These are phyloP conservation scores for Cettia cetti DNA, from an alignment of 2,113 vertebrate genomes.

Conservation along the genomic window DNA sequence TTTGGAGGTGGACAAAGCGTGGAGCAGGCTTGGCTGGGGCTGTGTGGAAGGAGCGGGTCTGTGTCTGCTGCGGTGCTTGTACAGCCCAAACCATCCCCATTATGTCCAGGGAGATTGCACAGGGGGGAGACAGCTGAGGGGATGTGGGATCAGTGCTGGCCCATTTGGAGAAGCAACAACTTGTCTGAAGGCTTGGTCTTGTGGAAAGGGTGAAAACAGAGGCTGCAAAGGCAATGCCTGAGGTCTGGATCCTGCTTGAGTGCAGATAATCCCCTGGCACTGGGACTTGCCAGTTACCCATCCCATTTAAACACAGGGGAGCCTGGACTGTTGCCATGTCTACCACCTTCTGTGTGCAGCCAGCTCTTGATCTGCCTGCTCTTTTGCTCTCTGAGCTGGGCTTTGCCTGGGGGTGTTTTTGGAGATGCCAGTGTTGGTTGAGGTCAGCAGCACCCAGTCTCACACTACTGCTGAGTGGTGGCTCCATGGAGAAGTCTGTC, in stretches of 20 bases:
- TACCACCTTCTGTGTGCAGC: not conserved
- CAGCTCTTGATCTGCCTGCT: not conserved
- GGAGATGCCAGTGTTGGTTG: fast-evolving
- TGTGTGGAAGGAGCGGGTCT: fast-evolving
- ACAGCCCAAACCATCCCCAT: fast-evolving
- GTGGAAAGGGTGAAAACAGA: not conserved
- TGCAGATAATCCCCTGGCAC: not conserved
- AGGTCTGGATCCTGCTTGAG: not conserved
- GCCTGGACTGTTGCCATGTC: not conserved
- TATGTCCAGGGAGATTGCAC: not conserved
- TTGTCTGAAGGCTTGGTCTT: not conserved
- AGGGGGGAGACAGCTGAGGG: not conserved
- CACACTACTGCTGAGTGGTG: fast-evolving
- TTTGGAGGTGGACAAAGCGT: not conserved
- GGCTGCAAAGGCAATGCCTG: not conserved
- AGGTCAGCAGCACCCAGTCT: not conserved
- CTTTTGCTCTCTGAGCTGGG: not conserved
- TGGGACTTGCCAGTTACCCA: not conserved
- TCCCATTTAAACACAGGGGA: not conserved
- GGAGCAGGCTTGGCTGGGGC: not conserved
- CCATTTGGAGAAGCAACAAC: not conserved
- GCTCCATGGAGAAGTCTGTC: not conserved
- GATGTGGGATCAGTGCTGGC: not conserved
- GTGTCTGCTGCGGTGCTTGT: fast-evolving
- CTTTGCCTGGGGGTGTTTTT: not conserved